Conservation (phyloP, 1,140 invertebrate species). For the Schlechtendalia chinensis region DNA sequence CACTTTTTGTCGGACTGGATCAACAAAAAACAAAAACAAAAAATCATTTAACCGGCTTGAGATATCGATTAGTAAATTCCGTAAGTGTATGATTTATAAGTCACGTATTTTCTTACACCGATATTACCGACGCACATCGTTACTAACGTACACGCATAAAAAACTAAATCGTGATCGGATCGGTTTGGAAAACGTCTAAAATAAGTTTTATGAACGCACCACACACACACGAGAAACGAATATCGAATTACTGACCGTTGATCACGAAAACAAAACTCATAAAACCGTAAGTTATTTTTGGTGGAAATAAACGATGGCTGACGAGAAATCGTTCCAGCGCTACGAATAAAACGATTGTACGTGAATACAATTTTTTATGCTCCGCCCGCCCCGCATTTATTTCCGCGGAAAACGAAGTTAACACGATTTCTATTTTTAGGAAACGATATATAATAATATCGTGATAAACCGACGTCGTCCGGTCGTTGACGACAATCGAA, state of each 20-base stretch:
- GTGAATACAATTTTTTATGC: too few species aligned
- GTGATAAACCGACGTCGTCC: background rate
- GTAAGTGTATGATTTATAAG: background rate
- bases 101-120: background rate
- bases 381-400: background rate
- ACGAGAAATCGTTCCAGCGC: background rate
- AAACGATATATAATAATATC: background rate
- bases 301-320: background rate
- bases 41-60: too few species aligned
- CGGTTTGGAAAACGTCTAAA: background rate
- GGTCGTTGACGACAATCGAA: background rate
- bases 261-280: background rate
- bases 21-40: background rate
- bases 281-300: background rate
- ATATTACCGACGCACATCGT: background rate
- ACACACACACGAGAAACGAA: background rate
- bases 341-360: background rate
- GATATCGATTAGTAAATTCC: background rate
- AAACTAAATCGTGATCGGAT: too few species aligned
- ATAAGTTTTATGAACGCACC: background rate
- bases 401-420: background rate
- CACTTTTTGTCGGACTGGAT: background rate
- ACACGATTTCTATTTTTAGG: slow-evolving; percentile 5
- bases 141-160: too few species aligned
- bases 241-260: background rate